Evolutionary conservation across 2,113 vertebrate genomes (phyloP).

Genomic region (Acanthochromis polyacanthus): DNA sequence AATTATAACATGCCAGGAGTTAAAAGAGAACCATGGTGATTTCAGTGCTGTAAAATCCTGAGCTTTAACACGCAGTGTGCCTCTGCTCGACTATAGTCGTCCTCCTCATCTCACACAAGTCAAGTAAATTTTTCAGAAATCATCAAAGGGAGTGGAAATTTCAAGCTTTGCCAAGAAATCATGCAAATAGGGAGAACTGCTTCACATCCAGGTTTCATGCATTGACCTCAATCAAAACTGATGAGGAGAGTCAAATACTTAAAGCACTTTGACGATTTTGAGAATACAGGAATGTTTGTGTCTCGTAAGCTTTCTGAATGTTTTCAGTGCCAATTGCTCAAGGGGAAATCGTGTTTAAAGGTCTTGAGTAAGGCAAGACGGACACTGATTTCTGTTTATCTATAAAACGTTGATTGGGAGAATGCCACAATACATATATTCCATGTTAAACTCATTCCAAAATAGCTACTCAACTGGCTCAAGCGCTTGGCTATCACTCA

Average conservation of each 20-base stretch:
- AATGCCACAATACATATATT: too few species aligned
- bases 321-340: neutral
- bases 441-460: too few species aligned
- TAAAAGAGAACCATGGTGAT: neutral
- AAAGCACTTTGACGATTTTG: neutral
- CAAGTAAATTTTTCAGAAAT: slow-evolving; percentile 20
- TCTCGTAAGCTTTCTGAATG: neutral
- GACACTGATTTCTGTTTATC: too few species aligned
- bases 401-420: too few species aligned
- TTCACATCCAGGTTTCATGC: neutral
- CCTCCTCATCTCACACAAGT: slow-evolving; percentile 14
- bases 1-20: neutral
- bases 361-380: too few species aligned
- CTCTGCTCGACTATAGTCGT: neutral
- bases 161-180: slow-evolving; percentile 20
- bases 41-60: neutral
- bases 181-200: slow-evolving; percentile 4
- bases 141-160: slow-evolving; percentile 1
- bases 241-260: neutral
- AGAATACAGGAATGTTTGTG: neutral
- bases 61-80: neutral
- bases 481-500: too few species aligned
- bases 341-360: neutral
- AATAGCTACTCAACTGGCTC: too few species aligned
- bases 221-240: neutral